Evolutionary conservation across 2,888 invertebrate genomes (phyloP), one percentile per base, ranked within the genome.

Genomic region (Chrysodeixis includens): DNA sequence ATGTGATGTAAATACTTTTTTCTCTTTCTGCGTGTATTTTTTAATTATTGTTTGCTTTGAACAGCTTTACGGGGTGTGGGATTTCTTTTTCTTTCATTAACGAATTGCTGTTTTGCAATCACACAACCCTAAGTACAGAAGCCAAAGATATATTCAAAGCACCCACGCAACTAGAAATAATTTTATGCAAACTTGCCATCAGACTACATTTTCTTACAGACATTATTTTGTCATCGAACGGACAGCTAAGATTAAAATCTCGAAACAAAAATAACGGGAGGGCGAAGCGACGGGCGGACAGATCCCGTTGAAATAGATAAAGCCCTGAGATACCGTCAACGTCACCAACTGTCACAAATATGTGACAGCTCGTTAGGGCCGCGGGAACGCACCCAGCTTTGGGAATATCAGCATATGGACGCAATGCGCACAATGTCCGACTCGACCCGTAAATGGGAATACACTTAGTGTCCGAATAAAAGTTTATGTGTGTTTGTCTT

Each of bases 321-420:
- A 83, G 79, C 78, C 76, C 73, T 66, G 71, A 81, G 76, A 81
- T 73, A 81, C 55, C 53, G 66, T 86, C 83, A 81, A 80, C 80
- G 82, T 83, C 81, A 71, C 67, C 66, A 64, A n/a, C 67, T 82
- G 86, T 79, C 86, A 83, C 71, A 72, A 75, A 71, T 64, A 71
- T 70, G 76, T 87, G 89, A 88, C 89, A 88, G 83, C 83, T 88
- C 86, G 89, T 90, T 90, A 90, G 66, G 80, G 74, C 77, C 74
- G 69, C 72, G 76, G 62, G 62, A 77, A 76, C 71, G 63, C 67
- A 64, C 49, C 66, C 78, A 68, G 78, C 63, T 54, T 65, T 79
- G 81, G 81, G 81, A 81, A 81, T 77, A 81, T 74, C 73, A 81
- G 64, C 81, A 81, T 81, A 70, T 81, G 80, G 54, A 64, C 40